Evolutionary conservation across 1,140 invertebrate genomes (phyloP).

Genomic region (Leptoteleia sp.): DNA sequence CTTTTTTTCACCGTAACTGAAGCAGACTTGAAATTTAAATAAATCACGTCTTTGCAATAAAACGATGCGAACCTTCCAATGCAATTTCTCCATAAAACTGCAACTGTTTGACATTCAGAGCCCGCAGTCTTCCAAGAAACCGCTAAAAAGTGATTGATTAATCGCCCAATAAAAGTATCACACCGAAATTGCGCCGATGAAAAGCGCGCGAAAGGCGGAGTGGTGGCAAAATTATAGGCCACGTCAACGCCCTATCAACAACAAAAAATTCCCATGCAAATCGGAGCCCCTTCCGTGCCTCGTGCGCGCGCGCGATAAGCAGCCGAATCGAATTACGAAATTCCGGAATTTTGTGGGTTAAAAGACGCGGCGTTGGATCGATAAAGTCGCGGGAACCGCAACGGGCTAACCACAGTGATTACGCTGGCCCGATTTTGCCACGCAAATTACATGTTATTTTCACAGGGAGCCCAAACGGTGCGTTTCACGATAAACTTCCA

Average conservation of each 20-base stretch:
- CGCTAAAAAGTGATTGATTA: constrained; percentile 36
- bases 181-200: constrained; percentile 34
- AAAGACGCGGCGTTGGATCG: constrained; percentile 22
- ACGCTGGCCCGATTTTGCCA: constrained; percentile 32
- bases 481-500: constrained; percentile 17
- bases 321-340: constrained; percentile 20
- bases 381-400: constrained; percentile 50
- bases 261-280: constrained; percentile 39
- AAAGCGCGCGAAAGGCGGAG: constrained; percentile 57
- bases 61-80: no score
- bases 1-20: no score
- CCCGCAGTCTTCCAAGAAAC: no score
- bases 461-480: constrained; percentile 25
- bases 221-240: constrained; percentile 58
- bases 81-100: no score
- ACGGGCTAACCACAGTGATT: constrained; percentile 48
- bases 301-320: constrained; percentile 5
- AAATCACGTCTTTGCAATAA: no score
- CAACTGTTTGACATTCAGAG: no score
- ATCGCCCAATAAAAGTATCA: constrained; percentile 53
- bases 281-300: not conserved
- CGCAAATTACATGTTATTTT: constrained; percentile 48
- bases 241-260: constrained; percentile 42
- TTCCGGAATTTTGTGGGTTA: constrained; percentile 19
- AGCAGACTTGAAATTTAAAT: no score